A percentile compares a stretch with the other conserved stretches of the same genome.
These are phyloP conservation scores for Agonopterix arenella DNA, from an alignment of 2,888 invertebrate species.

Conservation along the genomic window DNA sequence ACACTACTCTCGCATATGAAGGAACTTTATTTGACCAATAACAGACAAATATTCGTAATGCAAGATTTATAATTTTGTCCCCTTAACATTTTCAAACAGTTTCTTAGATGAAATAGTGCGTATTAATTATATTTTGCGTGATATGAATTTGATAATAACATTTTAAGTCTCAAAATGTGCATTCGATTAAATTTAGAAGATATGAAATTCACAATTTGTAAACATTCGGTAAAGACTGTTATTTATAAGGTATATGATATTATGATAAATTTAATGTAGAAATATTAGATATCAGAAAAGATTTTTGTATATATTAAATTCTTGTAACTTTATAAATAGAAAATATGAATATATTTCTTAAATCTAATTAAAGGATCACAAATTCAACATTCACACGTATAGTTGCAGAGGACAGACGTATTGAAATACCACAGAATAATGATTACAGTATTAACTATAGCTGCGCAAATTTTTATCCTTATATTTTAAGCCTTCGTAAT, in stretches of 20 bases:
- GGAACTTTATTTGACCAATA: conserved; percentile 73
- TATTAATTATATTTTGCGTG: conserved; percentile 47
- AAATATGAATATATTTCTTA: conserved; percentile 73
- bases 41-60: conserved; percentile 52
- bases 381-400: conserved; percentile 53
- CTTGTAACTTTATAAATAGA: conserved; percentile 60
- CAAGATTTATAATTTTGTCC: conserved; percentile 36
- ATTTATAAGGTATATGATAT: conserved; percentile 24
- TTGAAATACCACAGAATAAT: conserved; percentile 13
- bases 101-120: conserved; percentile 59
- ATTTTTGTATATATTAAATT: conserved; percentile 60
- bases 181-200: conserved; percentile 46
- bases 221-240: conserved; percentile 42
- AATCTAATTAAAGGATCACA: conserved; percentile 60
- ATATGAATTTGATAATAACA: conserved; percentile 51
- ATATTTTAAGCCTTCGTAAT: neutral
- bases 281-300: conserved; percentile 55
- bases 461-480: neutral
- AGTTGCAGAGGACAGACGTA: conserved; percentile 17
- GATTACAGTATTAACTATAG: neutral
- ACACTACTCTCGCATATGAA: conserved; percentile 42
- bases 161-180: conserved; percentile 43
- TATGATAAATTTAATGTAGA: conserved; percentile 34
- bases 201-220: conserved; percentile 45
- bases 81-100: conserved; percentile 38